Percentiles rank a stretch among this genome's conserved stretches.
Conservation (phyloP, 1,140 invertebrate species). For the Aphelenchoides besseyi region DNA sequence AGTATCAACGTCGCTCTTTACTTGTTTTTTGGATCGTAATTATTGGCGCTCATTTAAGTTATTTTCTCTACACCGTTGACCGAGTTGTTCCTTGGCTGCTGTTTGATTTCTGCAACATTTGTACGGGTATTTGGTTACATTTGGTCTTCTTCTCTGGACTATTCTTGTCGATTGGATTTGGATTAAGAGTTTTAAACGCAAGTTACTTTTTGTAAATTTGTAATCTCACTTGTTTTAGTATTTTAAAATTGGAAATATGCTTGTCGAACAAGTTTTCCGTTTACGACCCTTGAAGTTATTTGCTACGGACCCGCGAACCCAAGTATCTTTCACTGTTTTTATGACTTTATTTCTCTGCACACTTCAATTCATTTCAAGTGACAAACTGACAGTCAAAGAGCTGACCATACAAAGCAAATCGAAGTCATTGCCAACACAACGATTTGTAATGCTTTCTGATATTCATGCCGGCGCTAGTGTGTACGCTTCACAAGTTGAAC, state of each 20-base stretch:
- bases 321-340: constrained; percentile 34
- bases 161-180: constrained; percentile 16
- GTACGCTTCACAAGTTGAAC: constrained; percentile 39
- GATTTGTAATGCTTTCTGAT: constrained; percentile 40
- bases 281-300: constrained; percentile 20
- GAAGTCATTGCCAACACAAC: not conserved
- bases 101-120: constrained; percentile 43
- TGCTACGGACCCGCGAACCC: constrained; percentile 30
- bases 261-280: constrained; percentile 30
- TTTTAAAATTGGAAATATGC: constrained; percentile 18
- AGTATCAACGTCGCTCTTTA: constrained; percentile 23
- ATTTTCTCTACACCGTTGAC: constrained; percentile 44
- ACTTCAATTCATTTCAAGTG: constrained; percentile 36
- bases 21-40: constrained; percentile 41
- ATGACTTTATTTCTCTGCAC: constrained; percentile 30
- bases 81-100: constrained; percentile 35
- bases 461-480: constrained; percentile 43
- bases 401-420: not conserved
- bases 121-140: constrained; percentile 45
- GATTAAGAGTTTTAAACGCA: constrained; percentile 26
- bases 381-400: constrained; percentile 37
- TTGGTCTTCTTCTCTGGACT: constrained; percentile 36
- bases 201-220: constrained; percentile 9
- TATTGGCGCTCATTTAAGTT: constrained; percentile 37
- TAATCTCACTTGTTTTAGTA: constrained; percentile 7